Evolutionary conservation across 2,888 invertebrate species (phyloP), one percentile per base, ranked within the genome.

Genomic region (Drosophila meridiana): DNA sequence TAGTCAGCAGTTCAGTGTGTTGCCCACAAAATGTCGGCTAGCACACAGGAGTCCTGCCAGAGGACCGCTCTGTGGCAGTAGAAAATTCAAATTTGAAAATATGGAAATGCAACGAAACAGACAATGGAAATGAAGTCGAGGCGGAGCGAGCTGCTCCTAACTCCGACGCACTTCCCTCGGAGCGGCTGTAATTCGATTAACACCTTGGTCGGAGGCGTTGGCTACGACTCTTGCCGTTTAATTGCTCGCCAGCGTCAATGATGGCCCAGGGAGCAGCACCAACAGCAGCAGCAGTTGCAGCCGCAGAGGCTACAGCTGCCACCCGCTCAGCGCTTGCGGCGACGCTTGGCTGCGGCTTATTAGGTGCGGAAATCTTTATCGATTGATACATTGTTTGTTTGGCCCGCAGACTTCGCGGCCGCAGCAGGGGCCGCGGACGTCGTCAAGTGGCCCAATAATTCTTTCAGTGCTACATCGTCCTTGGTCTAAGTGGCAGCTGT

Each of bases 281-380:
- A n/a, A 26, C 28, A 32, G 34, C 52, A 52, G 32, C 50, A n/a
- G 32, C 32, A n/a, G 32, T 2, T 11, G 34, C 3, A 36, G 13
- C 28, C 14, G 53, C 8, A 4, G 9, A 1, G 14, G 28, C 8
- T 48, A 48, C 67, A 65, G 70, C 71, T 53, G 47, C 13, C 6
- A 53, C 53, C 36, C 45, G 32, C 43, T 65, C n/a, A 11, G 11
- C 43, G 6, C 38, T 60, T 9, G 34, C 32, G 32, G 43, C 63
- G 65, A n/a, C 72, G 77, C 71, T 67, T 73, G 80, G 80, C 83
- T 73, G 84, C 69, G 82, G 86, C 89, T 85, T 87, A 87, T 89
- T 85, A 89, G 90, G 89, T 90, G 90, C 83, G 88, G 90, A 90
- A 90, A 90, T 89, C 90, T 90, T 90, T 90, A 90, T 90, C 88